Evolutionary conservation across 2,113 vertebrate genomes (phyloP).

Genomic region (Gopherus evgoodei): DNA sequence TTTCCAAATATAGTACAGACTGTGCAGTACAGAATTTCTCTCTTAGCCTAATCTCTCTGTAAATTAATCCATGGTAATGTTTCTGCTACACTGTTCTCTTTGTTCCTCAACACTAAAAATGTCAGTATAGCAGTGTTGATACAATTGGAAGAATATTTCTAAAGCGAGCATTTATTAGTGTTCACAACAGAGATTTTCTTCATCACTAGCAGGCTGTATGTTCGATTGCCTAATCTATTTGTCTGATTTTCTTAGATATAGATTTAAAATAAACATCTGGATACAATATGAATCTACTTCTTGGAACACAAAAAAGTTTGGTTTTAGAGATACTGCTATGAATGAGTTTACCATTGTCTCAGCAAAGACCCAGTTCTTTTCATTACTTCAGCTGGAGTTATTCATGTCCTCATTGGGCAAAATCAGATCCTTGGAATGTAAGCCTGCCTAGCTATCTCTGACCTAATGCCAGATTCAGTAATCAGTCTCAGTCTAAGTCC

Average conservation of each 20-base stretch:
- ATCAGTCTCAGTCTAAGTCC: not conserved
- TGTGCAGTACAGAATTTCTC: conserved; percentile 20
- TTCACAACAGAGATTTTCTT: not conserved
- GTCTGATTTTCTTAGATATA: not conserved
- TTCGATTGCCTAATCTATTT: not conserved
- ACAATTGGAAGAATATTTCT: not conserved
- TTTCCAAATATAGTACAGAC: conserved; percentile 28
- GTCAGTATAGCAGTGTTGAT: conserved; percentile 10
- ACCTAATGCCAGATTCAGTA: not conserved
- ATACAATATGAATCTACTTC: not conserved
- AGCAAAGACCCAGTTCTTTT: not conserved
- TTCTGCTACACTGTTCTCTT: conserved; percentile 42
- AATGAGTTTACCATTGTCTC: not conserved
- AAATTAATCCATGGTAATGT: conserved; percentile 3
- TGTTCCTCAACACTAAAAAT: conserved; percentile 43
- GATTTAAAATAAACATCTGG: conserved; percentile 41
- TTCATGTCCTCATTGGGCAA: not conserved
- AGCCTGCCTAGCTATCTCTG: conserved; percentile 16
- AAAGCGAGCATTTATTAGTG: fast-evolving
- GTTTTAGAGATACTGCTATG: not conserved
- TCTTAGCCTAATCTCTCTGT: conserved; percentile 27
- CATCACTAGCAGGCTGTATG: not conserved
- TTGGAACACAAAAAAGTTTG: not conserved
- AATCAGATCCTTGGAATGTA: not conserved
- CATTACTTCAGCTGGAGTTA: not conserved